phyloP scores from a whole-genome alignment of 2,113 vertebrate species.

The Tinamus guttatus region DNA sequence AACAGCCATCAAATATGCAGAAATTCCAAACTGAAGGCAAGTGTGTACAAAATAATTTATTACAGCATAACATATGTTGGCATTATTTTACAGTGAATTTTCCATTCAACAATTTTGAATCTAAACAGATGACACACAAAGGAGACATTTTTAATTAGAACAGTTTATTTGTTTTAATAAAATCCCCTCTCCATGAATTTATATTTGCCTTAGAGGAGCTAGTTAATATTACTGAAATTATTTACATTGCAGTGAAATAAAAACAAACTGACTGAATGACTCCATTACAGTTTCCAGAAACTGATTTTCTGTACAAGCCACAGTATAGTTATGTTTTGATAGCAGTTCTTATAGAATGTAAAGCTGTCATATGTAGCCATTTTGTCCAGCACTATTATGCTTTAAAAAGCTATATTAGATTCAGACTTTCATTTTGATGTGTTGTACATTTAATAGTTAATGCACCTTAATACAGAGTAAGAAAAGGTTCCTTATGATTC shows the following conservation, averaged over 20 bases:
- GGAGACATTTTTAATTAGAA: slow-evolving; percentile 70
- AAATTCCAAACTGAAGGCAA: slow-evolving; percentile 51
- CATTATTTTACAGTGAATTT: slow-evolving; percentile 79
- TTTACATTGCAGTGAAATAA: slow-evolving; percentile 75
- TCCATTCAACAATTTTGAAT: slow-evolving; percentile 70
- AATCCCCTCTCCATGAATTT: slow-evolving; percentile 67
- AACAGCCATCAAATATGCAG: not conserved
- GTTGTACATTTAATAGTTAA: slow-evolving; percentile 52
- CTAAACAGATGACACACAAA: slow-evolving; percentile 72
- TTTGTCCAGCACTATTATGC: slow-evolving; percentile 44
- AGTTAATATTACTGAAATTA: slow-evolving; percentile 74
- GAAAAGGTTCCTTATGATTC: slow-evolving; percentile 37
- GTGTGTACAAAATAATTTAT: slow-evolving; percentile 87
- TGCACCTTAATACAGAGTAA: slow-evolving; percentile 44
- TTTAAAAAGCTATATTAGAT: slow-evolving; percentile 65
- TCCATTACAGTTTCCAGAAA: slow-evolving; percentile 64
- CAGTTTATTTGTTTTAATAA: slow-evolving; percentile 74
- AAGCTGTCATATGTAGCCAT: slow-evolving; percentile 43
- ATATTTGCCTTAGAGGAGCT: slow-evolving; percentile 68
- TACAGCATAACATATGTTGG: slow-evolving; percentile 78
- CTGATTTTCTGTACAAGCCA: slow-evolving; percentile 70
- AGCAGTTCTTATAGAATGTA: slow-evolving; percentile 66
- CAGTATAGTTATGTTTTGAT: slow-evolving; percentile 62
- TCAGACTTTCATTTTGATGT: slow-evolving; percentile 54
- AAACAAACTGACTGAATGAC: slow-evolving; percentile 51